A percentile compares a stretch with the other conserved stretches of the same genome.
These are phyloP conservation scores for Mythimna loreyi DNA, from an alignment of 2,888 invertebrate species.

Conservation along the genomic window DNA sequence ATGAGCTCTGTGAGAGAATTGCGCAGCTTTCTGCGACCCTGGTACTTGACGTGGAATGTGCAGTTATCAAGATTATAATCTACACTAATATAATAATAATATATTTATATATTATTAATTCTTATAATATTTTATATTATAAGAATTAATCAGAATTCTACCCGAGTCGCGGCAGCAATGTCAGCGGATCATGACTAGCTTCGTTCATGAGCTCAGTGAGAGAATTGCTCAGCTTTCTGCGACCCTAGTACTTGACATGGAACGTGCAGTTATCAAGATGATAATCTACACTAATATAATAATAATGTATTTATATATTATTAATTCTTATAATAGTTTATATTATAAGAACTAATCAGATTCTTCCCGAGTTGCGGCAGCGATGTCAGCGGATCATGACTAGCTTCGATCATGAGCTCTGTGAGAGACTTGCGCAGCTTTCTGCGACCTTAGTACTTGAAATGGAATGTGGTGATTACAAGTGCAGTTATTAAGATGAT, in stretches of 20 bases:
- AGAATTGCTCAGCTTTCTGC: conserved; percentile 31
- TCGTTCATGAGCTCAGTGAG: conserved; percentile 34
- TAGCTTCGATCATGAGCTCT: conserved; percentile 27
- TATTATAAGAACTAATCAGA: conserved; percentile 44
- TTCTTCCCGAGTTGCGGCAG: conserved; percentile 24
- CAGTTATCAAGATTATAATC: neutral
- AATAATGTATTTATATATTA: no score
- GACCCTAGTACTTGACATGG: conserved; percentile 3
- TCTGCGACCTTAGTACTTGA: conserved; percentile 9
- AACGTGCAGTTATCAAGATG: conserved; percentile 3
- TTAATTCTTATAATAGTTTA: no score
- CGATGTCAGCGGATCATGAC: conserved; percentile 43
- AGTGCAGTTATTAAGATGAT: neutral
- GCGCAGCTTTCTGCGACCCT: conserved; percentile 11
- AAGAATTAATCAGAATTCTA: conserved; percentile 42
- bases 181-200: conserved; percentile 39
- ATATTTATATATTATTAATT: no score
- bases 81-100: no score
- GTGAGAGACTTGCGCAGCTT: conserved; percentile 36
- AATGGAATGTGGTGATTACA: no score
- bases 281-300: no score
- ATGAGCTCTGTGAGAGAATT: conserved; percentile 39
- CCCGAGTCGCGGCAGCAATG: conserved; percentile 22
- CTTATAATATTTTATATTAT: no score
- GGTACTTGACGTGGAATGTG: conserved; percentile 14